Evolutionary conservation across 1,140 invertebrate genomes (phyloP), one percentile per base, ranked within the genome.

Genomic region (Pararge aegeria): DNA sequence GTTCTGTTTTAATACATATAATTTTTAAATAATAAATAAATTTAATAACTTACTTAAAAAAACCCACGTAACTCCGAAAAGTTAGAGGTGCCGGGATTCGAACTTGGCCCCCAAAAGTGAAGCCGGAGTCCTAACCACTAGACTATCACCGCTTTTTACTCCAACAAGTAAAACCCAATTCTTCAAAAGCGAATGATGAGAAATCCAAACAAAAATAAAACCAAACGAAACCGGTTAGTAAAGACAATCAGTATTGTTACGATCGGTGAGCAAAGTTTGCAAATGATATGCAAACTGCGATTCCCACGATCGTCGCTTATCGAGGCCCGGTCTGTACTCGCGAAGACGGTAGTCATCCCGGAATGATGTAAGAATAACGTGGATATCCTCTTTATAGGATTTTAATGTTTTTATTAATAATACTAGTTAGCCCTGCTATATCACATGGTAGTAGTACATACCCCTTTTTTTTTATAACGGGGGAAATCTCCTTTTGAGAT

Each of bases 251-350:
- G 57, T 63, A 72, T 67, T 62, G 52, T 61, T 63, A 42, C 42
- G 27, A 51, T 63, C 57, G 66, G 63, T 61, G 61, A 64, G 68
- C 70, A 72, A 73, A 73, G 63, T 66, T 54, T 50, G 57, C 53
- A 73, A 82, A 84, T 77, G 68, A 78, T 80, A 84, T 79, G 75
- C 78, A 76, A 80, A 78, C 50, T 68, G 65, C 65, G 56, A 66
- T 83, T 85, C 82, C 80, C 82, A 85, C 82, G 82, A 77, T 75
- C 61, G 54, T 49, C 75, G 80, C 71, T 80, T 84, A 82, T 79
- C 75, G 79, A 72, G 52, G 59, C 67, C 15, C 34, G 50, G 40
- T n/a, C 50, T 40, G 30, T 29, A 49, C 46, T 29, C 7, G 29
- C 50, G 16, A 52, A 37, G 57, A 54, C 58, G 58, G 51, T 62